These are phyloP conservation scores for Trachelus stipa DNA, from an alignment of 2,888 invertebrate species.

Conservation along the genomic window DNA sequence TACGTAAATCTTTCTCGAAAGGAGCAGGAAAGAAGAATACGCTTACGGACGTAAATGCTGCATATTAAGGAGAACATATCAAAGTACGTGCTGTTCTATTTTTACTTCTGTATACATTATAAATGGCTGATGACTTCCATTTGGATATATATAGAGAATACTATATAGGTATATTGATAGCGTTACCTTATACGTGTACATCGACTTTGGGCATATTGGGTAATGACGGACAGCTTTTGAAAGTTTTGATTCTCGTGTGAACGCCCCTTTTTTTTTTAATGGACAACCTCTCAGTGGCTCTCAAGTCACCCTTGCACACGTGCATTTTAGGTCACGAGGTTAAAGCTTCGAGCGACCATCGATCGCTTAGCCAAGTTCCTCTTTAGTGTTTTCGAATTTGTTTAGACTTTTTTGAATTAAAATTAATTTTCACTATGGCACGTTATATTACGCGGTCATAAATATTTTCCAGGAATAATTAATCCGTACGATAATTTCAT, in stretches of 20 bases:
- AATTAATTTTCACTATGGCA: not conserved
- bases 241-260: constrained; percentile 14
- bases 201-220: constrained; percentile 9
- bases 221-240: constrained; percentile 21
- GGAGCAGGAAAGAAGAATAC: not conserved
- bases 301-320: not conserved
- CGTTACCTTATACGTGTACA: not conserved
- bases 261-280: constrained; percentile 23
- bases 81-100: not conserved
- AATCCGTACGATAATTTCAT: too few species aligned
- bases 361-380: not conserved
- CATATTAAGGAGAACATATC: not conserved
- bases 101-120: not conserved
- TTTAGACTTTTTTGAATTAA: not conserved
- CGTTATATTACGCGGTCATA: not conserved
- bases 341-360: not conserved
- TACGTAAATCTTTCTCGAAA: not conserved
- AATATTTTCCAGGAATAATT: too few species aligned
- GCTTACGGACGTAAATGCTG: not conserved
- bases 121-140: not conserved
- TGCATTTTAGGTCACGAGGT: not conserved
- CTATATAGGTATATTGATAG: not conserved
- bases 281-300: constrained; percentile 19
- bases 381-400: not conserved
- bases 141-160: not conserved